These are phyloP conservation scores for Ryuthela nishihirai DNA, from an alignment of 2,888 invertebrate species.

Conservation along the genomic window DNA sequence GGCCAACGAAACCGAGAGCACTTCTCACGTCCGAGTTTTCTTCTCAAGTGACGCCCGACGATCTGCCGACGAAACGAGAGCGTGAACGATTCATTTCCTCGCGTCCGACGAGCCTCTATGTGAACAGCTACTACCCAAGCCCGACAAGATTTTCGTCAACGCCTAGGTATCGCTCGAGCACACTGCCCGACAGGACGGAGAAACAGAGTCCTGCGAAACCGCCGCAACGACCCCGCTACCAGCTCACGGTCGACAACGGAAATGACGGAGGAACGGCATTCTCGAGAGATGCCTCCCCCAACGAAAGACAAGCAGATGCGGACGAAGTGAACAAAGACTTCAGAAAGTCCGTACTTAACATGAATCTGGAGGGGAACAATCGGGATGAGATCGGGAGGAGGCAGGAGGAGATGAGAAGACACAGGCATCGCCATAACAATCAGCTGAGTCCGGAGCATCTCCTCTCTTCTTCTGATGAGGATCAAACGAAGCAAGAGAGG, in stretches of 20 bases:
- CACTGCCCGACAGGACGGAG: no score
- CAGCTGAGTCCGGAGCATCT: not conserved
- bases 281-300: conserved; percentile 35
- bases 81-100: conserved; percentile 30
- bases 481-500: conserved; percentile 49
- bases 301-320: conserved; percentile 7
- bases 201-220: no score
- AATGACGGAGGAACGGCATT: no score
- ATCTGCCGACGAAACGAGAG: conserved; percentile 22
- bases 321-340: conserved; percentile 53
- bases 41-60: conserved; percentile 26
- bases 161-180: no score
- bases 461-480: conserved; percentile 13
- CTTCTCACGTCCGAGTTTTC: not conserved
- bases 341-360: conserved; percentile 68
- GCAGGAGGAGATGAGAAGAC: conserved; percentile 43
- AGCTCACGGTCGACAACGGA: no score
- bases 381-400: conserved; percentile 45
- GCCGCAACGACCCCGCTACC: no score
- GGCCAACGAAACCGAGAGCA: no score
- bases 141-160: conserved; percentile 4
- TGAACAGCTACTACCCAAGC: conserved; percentile 23
- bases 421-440: conserved; percentile 18
- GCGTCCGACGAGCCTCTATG: conserved; percentile 26
- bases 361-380: conserved; percentile 54